Evolutionary conservation across 1,140 invertebrate species (phyloP), one percentile per base, ranked within the genome.

Genomic region (Leptopilina boulardi): DNA sequence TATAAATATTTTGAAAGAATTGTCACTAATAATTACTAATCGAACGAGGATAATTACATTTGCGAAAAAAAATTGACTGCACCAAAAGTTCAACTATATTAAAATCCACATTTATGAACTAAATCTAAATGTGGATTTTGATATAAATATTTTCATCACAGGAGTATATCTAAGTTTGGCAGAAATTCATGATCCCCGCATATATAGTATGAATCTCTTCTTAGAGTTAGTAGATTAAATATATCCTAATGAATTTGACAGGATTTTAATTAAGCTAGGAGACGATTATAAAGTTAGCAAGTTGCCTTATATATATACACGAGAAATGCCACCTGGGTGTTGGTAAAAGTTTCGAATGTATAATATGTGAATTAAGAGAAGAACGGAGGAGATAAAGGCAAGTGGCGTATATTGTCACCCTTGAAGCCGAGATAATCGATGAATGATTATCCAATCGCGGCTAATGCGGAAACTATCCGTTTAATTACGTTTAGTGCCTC

Each of bases 391-490:
- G 19, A 70, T 19, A 70, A 56, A 74, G 56, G 71, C 54, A 72
- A 47, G 77, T 73, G 47, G 26, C 47, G 54, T 70, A 56, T 76
- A 80, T 80, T 82, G 78, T 80, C 77, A 79, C 59, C 59, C 26
- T 66, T n/a, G 59, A 77, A 80, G 76, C 66, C 47, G 47, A 74
- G 86, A 87, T 90, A 91, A 90, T 90, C 88, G 87, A 89, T 89
- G 86, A 89, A 88, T 87, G 89, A 90, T 89, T 87, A 89, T 88
- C 87, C 87, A 89, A 90, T 90, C 89, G 86, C 84, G 87, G 86
- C 88, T 90, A 91, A 91, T 89, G 89, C 89, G 89, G 86, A 89
- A 89, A 89, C 87, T 88, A 89, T 90, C 88, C 89, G 87, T 90
- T 90, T 90, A 90, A 91, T 91, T 91, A 90, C 87, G 87, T 89